Conservation (phyloP, 2,888 invertebrate genomes). For the Steinernema scapterisci region DNA sequence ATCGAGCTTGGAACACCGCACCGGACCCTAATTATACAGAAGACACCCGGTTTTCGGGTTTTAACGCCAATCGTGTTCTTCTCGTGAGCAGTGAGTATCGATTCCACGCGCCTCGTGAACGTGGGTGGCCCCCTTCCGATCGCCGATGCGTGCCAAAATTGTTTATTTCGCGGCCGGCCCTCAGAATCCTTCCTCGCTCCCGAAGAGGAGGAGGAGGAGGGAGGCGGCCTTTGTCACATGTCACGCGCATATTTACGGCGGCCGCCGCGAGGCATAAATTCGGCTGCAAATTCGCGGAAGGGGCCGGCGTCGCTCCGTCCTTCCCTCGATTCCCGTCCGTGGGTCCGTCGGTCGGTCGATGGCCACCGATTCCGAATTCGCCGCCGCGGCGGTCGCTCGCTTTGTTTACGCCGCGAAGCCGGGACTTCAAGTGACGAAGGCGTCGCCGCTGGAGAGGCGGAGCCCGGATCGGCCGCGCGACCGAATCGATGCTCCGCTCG, state of each 20-base stretch:
- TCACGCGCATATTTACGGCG: slow-evolving; percentile 4
- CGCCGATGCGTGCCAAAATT: slow-evolving; percentile 28
- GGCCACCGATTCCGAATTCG: neutral
- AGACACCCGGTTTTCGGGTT: slow-evolving; percentile 6
- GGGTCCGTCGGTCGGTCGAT: neutral
- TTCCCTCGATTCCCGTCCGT: neutral
- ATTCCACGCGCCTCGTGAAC: neutral
- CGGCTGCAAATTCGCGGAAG: slow-evolving; percentile 8
- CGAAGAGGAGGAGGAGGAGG: neutral
- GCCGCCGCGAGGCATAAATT: neutral
- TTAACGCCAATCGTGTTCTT: neutral
- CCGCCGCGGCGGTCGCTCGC: neutral
- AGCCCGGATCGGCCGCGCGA: slow-evolving; percentile 3
- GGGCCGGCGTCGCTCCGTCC: neutral
- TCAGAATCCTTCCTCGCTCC: neutral
- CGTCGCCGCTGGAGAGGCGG: neutral
- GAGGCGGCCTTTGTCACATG: slow-evolving; percentile 15
- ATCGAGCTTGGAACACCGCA: neutral
- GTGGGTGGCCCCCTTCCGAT: neutral
- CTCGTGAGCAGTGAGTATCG: slow-evolving; percentile 1
- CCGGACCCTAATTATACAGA: slow-evolving; percentile 14
- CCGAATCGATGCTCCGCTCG: neutral
- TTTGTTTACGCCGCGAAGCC: slow-evolving; percentile 11
- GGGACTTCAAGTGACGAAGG: neutral
- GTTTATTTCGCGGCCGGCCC: slow-evolving; percentile 17